These are phyloP conservation scores for Dryococelus australis DNA, from an alignment of 2,888 invertebrate genomes.

Conservation along the genomic window DNA sequence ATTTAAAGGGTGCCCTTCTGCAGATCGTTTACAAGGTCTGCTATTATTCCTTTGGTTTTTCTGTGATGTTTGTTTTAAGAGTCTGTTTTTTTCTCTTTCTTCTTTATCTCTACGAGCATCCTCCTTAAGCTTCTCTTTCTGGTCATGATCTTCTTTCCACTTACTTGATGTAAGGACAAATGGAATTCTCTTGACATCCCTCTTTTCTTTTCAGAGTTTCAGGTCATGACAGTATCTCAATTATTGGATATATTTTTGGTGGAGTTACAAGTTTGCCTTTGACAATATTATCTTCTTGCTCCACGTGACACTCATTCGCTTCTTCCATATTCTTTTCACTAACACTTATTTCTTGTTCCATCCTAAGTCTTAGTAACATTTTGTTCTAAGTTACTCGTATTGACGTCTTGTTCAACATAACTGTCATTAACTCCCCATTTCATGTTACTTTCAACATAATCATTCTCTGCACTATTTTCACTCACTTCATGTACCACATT, in stretches of 20 bases:
- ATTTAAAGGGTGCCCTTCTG: not conserved
- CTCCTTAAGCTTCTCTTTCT: conserved; percentile 28
- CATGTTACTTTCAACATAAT: not conserved
- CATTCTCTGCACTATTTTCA: not conserved
- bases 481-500: not conserved
- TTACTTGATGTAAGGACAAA: conserved; percentile 29
- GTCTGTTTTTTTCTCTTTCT: not conserved
- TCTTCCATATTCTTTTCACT: not conserved
- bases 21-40: not conserved
- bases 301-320: not conserved
- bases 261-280: not conserved
- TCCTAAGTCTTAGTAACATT: not conserved
- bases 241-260: not conserved
- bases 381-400: not conserved
- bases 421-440: not conserved
- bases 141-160: conserved; percentile 26
- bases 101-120: not conserved
- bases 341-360: not conserved
- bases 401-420: not conserved
- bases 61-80: not conserved
- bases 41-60: not conserved
- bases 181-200: conserved; percentile 26
- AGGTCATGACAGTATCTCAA: not conserved
- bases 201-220: conserved; percentile 17
- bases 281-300: conserved; percentile 20